Conservation (phyloP, 2,888 invertebrate genomes). For the Ormia ochracea region DNA sequence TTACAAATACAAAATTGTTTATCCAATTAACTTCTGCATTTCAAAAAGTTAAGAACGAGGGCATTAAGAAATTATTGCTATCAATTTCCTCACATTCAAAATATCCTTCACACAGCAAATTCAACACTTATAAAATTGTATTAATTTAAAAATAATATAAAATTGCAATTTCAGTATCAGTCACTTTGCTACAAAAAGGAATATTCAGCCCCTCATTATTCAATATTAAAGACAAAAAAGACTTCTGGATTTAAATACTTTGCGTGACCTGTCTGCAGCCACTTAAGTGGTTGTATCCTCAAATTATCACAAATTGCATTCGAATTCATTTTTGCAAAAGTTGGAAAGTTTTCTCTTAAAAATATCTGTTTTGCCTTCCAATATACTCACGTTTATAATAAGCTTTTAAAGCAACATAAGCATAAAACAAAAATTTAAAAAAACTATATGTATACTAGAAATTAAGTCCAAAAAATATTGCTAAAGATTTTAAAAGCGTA, state of each 20-base stretch:
- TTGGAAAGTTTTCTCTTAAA: constrained; percentile 16
- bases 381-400: too few species aligned
- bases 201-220: neutral
- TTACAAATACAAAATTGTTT: too few species aligned
- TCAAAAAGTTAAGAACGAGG: neutral
- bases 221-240: neutral
- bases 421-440: too few species aligned
- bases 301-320: constrained; percentile 25
- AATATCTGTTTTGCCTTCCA: too few species aligned
- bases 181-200: too few species aligned
- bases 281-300: constrained; percentile 40
- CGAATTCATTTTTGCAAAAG: neutral
- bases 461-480: too few species aligned
- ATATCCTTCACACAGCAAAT: neutral
- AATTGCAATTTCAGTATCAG: too few species aligned
- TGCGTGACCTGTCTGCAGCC: constrained; percentile 55
- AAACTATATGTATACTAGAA: too few species aligned
- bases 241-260: constrained; percentile 45
- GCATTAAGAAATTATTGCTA: neutral
- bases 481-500: too few species aligned
- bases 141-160: too few species aligned
- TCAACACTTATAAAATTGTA: too few species aligned
- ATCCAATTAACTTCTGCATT: neutral
- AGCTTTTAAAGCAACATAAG: too few species aligned
- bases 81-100: neutral